phyloP scores from a whole-genome alignment of 2,797 vertebrate genomes.

The Pseudocheirus occidentalis region DNA sequence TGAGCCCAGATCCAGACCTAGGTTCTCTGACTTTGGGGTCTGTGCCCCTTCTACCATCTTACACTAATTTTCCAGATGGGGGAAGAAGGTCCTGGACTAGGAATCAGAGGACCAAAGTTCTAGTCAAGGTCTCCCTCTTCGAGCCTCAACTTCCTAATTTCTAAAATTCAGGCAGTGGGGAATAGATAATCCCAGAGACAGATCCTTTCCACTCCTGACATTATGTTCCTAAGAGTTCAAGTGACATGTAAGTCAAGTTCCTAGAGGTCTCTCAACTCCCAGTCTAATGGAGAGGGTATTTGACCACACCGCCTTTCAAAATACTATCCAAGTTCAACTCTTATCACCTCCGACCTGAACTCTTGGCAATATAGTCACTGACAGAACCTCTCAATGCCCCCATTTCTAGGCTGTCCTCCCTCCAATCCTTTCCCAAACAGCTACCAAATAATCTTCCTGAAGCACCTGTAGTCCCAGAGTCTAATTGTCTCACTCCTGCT shows the following conservation, averaged over 20 bases:
- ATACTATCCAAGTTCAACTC: slow-evolving; percentile 7
- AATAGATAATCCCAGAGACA: not conserved
- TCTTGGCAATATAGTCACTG: not conserved
- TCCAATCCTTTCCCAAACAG: not conserved
- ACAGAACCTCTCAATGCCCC: not conserved
- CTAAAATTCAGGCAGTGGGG: not conserved
- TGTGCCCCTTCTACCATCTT: not conserved
- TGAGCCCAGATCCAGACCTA: not conserved
- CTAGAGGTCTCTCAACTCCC: not conserved
- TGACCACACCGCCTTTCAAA: slow-evolving; percentile 43
- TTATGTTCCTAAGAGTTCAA: not conserved
- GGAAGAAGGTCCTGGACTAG: not conserved
- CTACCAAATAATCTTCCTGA: not conserved
- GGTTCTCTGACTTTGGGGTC: not conserved
- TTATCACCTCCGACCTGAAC: not conserved
- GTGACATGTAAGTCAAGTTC: not conserved
- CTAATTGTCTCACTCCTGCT: not conserved
- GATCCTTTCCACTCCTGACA: not conserved
- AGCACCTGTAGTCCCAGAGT: not conserved
- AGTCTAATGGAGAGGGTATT: not conserved
- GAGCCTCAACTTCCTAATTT: not conserved
- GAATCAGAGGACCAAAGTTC: not conserved
- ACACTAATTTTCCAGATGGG: not conserved
- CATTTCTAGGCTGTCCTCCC: not conserved
- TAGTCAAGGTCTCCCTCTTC: not conserved